Base-by-base conservation (phyloP, 2,797 vertebrate species). In the Acipenser oxyrinchus region DNA sequence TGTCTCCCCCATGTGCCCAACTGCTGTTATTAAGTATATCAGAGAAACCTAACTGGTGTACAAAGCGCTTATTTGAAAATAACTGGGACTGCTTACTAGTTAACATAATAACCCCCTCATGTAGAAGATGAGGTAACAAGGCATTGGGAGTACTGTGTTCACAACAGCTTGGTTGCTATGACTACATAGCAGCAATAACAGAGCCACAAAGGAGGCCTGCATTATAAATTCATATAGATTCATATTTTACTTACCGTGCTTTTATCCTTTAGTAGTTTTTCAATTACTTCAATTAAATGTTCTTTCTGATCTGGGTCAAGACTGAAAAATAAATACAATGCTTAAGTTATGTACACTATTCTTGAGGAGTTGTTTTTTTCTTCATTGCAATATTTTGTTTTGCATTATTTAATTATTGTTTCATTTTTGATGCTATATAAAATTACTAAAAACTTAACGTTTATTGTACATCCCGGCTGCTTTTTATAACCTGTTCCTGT, bases 301-400 rank as follows among this genome's bases (percentile, higher is more conserved):
- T 98, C 95, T 70, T 98, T 98, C 87, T 99, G 96, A n/a, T 98
- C 96, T 49, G 93, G 88, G 77, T 98, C 96, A 79, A 98, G 89
- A 82, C 96, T 99, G 81, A 68, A 63, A 51, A 81, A 37, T 37
- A 37, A 37, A 37, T 37, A 37, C 2, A 37, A 37, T 37, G 23
- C 23, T 37, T 37, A 37, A 37, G 23, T 37, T 37, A 37, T 37
- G 23, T 37, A 37, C 23, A 37, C 23, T 37, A 37, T 37, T 37
- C 23, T 37, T 37, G 15, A 18, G 23, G 2, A 2, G 2, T 37
- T 37, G n/a, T 37, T 37, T 37, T 37, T 37, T 37, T 37, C 2
- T 37, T 3, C 4, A 3, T 37, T 37, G 2, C 23, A 37, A 37
- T 37, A 2, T 37, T 37, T 18, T 18, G 15, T 37, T 37, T 37